Base-by-base conservation (phyloP, 2,888 invertebrate species). In the Calameuta filiformis region DNA sequence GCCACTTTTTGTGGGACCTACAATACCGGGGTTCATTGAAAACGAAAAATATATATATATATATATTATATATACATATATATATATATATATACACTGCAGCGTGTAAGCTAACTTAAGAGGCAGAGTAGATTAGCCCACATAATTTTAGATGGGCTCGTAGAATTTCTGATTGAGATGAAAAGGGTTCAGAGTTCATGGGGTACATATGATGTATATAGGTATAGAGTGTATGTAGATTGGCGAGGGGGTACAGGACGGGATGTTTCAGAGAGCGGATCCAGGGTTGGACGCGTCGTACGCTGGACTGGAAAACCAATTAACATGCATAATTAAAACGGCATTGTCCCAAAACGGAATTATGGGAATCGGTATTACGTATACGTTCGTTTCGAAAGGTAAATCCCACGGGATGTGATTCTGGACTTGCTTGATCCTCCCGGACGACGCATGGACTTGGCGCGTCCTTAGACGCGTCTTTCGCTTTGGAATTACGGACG, bases 311-410 rank as follows among this genome's bases (percentile, higher is more conserved):
- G 83, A 85, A 85, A 85, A 86, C 88, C 87, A 89, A 89, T 89
- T 89, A 89, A 87, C 89, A 88, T 88, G 87, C 85, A 89, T 89
- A 89, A 89, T 89, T 88, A 88, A 89, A 88, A 89, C 85, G 88
- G 86, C 88, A 89, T 89, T 89, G 89, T 88, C 86, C 87, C 34
- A 71, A 33, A 31, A 12, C 12, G 31, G 71, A 56, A 56, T 56
- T 56, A 56, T 56, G 23, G 56, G 56, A 56, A 56, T 71, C 71
- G 4, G 71, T 71, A 31, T 71, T 34, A 71, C 71, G 31, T 31
- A 34, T 71, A 12, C 12, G 30, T 23, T 34, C 71, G 31, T 12
- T 71, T 12, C 23, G 23, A 56, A 23, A 56, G 15, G 0, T 1
- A 15, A 71, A 23, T 71, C 71, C 71, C 71, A 34, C 71, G 71